phyloP scores from a whole-genome alignment of 1,140 invertebrate genomes.

The Diabrotica undecimpunctata region DNA sequence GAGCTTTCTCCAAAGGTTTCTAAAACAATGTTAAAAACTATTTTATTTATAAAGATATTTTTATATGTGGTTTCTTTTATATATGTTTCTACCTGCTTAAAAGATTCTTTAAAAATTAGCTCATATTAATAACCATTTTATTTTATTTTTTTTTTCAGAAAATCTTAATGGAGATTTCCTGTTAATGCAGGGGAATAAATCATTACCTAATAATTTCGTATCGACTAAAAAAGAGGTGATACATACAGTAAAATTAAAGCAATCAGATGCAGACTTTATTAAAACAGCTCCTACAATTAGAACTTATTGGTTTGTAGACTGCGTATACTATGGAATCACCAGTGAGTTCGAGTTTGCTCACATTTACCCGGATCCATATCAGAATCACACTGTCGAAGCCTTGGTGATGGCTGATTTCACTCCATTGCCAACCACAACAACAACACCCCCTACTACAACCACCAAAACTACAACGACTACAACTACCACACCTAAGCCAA shows the following conservation, averaged over 20 bases:
- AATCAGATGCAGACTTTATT: constrained; percentile 59
- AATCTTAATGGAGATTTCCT: constrained; percentile 62
- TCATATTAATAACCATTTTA: neutral
- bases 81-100: constrained; percentile 16
- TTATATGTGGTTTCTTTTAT: too few relatives aligned
- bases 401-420: constrained; percentile 66
- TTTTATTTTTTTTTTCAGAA: constrained; percentile 46
- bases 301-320: constrained; percentile 77
- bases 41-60: too few relatives aligned
- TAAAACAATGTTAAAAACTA: too few relatives aligned
- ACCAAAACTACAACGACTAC: constrained; percentile 43
- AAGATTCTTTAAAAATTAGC: constrained; percentile 16
- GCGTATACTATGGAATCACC: constrained; percentile 63
- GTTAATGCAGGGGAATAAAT: constrained; percentile 58
- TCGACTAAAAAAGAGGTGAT: constrained; percentile 56
- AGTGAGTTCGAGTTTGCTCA: constrained; percentile 57
- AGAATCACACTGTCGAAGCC: constrained; percentile 63
- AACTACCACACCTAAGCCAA: constrained; percentile 37
- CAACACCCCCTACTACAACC: constrained; percentile 56
- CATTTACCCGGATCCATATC: constrained; percentile 60
- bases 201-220: constrained; percentile 56
- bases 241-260: constrained; percentile 56
- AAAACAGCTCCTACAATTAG: constrained; percentile 59
- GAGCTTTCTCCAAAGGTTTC: too few relatives aligned
- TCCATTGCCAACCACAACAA: constrained; percentile 57